Evolutionary conservation across 2,888 invertebrate species (phyloP).

Genomic region (Rhamnusium bicolor): DNA sequence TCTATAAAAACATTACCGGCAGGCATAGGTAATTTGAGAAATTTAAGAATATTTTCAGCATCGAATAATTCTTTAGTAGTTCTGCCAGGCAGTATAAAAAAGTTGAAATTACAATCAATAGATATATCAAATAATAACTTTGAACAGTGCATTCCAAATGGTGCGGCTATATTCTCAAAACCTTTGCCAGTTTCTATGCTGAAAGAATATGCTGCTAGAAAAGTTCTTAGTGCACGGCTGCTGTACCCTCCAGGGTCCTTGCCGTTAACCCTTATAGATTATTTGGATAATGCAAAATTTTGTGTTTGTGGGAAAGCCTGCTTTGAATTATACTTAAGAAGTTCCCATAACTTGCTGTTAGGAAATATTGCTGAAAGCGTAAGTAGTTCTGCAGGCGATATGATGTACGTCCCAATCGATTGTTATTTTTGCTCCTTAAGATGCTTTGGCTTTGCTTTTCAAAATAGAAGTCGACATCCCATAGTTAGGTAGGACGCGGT

Average conservation of each 20-base stretch:
- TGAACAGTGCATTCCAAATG: constrained; percentile 52
- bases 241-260: constrained; percentile 75
- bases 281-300: constrained; percentile 76
- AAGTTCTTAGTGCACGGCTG: constrained; percentile 73
- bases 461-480: constrained; percentile 65
- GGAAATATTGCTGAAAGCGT: constrained; percentile 69
- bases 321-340: constrained; percentile 62
- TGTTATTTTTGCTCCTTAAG: constrained; percentile 77
- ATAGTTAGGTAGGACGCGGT: constrained; percentile 72
- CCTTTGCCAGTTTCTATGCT: constrained; percentile 72
- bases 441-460: constrained; percentile 68
- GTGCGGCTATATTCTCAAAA: constrained; percentile 50
- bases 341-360: constrained; percentile 68
- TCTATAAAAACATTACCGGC: constrained; percentile 75
- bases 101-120: constrained; percentile 73
- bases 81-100: constrained; percentile 77
- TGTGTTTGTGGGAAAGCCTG: constrained; percentile 76
- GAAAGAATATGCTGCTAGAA: constrained; percentile 74
- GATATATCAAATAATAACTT: constrained; percentile 77
- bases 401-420: constrained; percentile 72
- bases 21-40: constrained; percentile 76
- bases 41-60: constrained; percentile 74
- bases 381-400: constrained; percentile 66
- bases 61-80: constrained; percentile 73
- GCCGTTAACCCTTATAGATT: constrained; percentile 76